These are phyloP conservation scores for Xylota sylvarum DNA, from an alignment of 2,888 invertebrate genomes.

Conservation along the genomic window DNA sequence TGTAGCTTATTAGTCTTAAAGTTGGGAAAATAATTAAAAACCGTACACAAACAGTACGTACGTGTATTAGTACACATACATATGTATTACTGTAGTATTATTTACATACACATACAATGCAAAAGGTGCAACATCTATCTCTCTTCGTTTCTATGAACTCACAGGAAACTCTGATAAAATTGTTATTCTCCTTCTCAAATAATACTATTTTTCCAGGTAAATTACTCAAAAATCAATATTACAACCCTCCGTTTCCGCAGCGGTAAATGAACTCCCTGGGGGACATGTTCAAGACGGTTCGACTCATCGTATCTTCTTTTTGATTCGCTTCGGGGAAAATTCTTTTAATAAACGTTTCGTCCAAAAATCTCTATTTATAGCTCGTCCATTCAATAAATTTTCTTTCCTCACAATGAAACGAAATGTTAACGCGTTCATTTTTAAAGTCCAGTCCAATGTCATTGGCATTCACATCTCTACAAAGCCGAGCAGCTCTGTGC, in stretches of 20 bases:
- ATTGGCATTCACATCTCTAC: constrained; percentile 18
- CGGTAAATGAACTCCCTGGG: constrained; percentile 38
- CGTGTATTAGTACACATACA: too few relatives aligned
- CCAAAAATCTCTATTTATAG: constrained; percentile 49
- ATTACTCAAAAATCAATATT: constrained; percentile 51
- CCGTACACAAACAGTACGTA: too few relatives aligned
- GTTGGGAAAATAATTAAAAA: too few relatives aligned
- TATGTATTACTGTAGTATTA: too few relatives aligned
- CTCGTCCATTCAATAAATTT: constrained; percentile 34
- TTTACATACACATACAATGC: too few relatives aligned
- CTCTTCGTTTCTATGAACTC: neutral
- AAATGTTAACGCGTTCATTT: constrained; percentile 59
- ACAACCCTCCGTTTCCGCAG: constrained; percentile 11
- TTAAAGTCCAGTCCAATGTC: constrained; percentile 67
- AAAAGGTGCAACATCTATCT: too few relatives aligned
- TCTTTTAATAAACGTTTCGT: neutral
- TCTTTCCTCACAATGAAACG: constrained; percentile 32
- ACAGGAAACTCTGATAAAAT: too few relatives aligned
- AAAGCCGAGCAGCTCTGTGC: constrained; percentile 1
- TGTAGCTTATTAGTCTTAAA: too few relatives aligned
- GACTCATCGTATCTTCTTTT: constrained; percentile 11
- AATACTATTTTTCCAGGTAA: neutral
- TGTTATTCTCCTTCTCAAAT: neutral
- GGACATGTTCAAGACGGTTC: constrained; percentile 46
- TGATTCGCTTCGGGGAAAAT: constrained; percentile 4